A percentile compares a stretch with the other conserved stretches of the same genome.
phyloP scores from a whole-genome alignment of 2,113 vertebrate genomes.

The Parotia lawesii region DNA sequence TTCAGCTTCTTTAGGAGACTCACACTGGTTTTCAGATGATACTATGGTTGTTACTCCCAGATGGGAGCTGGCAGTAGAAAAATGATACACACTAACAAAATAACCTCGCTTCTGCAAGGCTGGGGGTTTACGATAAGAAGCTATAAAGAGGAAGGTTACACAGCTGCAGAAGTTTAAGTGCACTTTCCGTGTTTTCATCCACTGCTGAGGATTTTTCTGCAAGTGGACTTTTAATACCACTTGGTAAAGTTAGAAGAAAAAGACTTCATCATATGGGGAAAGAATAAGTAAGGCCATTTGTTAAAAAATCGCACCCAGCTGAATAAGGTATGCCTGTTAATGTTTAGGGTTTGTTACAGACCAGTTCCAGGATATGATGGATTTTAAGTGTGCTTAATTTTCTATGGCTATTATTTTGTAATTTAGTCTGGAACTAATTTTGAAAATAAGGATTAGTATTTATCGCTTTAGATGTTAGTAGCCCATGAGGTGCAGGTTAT shows the following conservation, averaged over 20 bases:
- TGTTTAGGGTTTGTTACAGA: not conserved
- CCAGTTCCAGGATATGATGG: not conserved
- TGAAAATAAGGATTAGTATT: not conserved
- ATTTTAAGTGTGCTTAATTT: not conserved
- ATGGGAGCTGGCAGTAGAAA: not conserved
- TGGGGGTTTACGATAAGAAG: not conserved
- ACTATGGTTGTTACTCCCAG: not conserved
- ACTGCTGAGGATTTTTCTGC: not conserved
- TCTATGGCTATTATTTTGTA: not conserved
- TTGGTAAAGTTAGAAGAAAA: not conserved
- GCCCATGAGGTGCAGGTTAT: not conserved
- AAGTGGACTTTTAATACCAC: not conserved
- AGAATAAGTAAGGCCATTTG: not conserved
- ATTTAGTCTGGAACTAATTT: not conserved
- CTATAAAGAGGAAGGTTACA: not conserved
- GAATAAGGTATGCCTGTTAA: not conserved
- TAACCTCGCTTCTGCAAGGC: not conserved
- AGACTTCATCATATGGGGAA: not conserved
- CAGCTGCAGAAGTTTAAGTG: not conserved
- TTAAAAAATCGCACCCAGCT: not conserved
- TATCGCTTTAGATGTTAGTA: not conserved
- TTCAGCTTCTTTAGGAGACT: not conserved
- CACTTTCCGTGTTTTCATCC: not conserved
- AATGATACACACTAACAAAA: not conserved
- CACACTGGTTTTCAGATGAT: not conserved